phyloP scores from a whole-genome alignment of 2,888 invertebrate genomes.

The Blastobasis adustella region DNA sequence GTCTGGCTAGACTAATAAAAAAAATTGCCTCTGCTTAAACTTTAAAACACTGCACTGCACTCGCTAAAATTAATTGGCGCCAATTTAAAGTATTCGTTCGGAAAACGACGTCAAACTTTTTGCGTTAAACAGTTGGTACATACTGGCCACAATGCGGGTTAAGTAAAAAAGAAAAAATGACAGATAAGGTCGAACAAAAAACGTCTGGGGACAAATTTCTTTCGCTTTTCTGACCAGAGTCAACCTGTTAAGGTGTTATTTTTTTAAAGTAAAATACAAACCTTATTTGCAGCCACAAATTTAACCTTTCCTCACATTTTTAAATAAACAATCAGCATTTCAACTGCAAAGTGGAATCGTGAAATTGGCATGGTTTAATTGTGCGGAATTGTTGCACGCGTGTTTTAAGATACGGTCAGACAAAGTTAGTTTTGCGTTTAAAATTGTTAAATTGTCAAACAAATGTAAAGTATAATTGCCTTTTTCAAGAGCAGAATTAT shows the following conservation, averaged over 20 bases:
- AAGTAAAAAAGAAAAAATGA: conserved; percentile 26
- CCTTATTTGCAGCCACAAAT: conserved; percentile 8
- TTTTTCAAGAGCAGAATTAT: background rate
- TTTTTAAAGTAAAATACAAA: background rate
- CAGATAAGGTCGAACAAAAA: conserved; percentile 35
- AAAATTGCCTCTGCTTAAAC: conserved; percentile 3
- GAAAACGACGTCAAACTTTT: conserved; percentile 65
- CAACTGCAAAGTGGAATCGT: conserved; percentile 14
- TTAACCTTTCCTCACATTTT: conserved; percentile 5
- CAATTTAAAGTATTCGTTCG: conserved; percentile 47
- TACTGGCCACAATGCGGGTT: conserved; percentile 4
- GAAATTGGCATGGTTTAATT: conserved; percentile 46
- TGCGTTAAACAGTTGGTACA: conserved; percentile 48
- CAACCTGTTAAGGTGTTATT: conserved; percentile 17
- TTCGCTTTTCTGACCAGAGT: conserved; percentile 50
- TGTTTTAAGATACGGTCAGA: conserved; percentile 36
- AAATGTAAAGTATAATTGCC: background rate
- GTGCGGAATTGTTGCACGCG: conserved; percentile 61
- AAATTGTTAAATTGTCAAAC: background rate
- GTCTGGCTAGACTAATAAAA: background rate
- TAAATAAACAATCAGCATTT: background rate
- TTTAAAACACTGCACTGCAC: conserved; percentile 25
- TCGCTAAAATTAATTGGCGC: conserved; percentile 57
- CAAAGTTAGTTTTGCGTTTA: conserved; percentile 19
- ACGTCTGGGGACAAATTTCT: conserved; percentile 61